Evolutionary conservation across 2,113 vertebrate genomes (phyloP).

Genomic region (Acrocephalus arundinaceus): DNA sequence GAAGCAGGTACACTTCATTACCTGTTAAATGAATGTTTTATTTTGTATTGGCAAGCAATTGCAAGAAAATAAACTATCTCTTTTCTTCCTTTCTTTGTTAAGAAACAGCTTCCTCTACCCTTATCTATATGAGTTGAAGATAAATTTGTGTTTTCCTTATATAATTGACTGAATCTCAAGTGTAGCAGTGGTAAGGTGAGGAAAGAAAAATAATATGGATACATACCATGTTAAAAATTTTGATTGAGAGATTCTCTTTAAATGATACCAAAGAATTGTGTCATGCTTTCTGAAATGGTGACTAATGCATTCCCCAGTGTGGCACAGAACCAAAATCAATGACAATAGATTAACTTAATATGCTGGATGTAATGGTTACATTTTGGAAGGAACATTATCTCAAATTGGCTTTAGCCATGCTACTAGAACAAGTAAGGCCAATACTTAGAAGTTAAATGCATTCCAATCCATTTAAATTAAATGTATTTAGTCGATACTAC

Average conservation of each 20-base stretch:
- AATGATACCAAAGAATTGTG: background rate
- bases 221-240: background rate
- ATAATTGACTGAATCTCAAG: background rate
- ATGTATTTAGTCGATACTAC: background rate
- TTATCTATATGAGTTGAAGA: background rate
- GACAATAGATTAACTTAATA: conserved; percentile 14
- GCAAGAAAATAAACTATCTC: background rate
- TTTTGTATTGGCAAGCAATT: background rate
- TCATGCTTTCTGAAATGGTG: background rate
- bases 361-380: background rate
- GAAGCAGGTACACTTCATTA: background rate
- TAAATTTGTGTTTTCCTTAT: background rate
- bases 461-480: background rate
- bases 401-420: background rate
- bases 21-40: background rate
- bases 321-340: conserved; percentile 22
- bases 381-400: background rate
- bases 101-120: background rate
- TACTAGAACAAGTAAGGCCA: background rate
- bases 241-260: background rate
- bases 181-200: background rate
- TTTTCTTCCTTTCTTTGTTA: background rate
- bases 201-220: background rate
- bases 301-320: background rate
- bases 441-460: background rate